A percentile compares a stretch with the other conserved stretches of the same genome.
phyloP scores from a whole-genome alignment of 2,113 vertebrate genomes.

The Euleptes europaea region DNA sequence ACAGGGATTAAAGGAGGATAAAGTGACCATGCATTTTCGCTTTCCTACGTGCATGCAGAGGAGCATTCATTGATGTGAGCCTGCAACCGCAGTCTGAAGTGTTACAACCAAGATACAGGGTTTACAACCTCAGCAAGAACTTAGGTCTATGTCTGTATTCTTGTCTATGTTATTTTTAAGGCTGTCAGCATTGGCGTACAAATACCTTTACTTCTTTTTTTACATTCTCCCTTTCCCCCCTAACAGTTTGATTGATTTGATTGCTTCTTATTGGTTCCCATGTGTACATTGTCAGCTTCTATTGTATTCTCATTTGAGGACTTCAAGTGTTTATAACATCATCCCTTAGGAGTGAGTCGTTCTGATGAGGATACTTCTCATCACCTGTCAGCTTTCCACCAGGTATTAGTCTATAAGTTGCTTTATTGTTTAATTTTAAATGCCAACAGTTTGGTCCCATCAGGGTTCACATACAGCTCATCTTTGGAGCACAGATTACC shows the following conservation, averaged over 20 bases:
- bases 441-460: background rate
- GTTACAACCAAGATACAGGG: background rate
- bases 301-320: background rate
- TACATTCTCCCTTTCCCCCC: background rate
- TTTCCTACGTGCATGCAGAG: background rate
- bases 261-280: background rate
- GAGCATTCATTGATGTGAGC: background rate
- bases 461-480: background rate
- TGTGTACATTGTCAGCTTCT: constrained; percentile 11
- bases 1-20: too few relatives aligned
- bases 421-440: constrained; percentile 20
- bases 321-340: background rate
- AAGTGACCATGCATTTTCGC: too few relatives aligned
- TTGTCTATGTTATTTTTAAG: too few relatives aligned
- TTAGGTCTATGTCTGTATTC: background rate
- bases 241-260: background rate
- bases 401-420: background rate
- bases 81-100: background rate
- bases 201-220: background rate
- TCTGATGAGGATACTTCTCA: background rate
- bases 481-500: background rate
- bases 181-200: background rate
- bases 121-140: background rate
- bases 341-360: constrained; percentile 2
- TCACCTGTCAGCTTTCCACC: background rate